phyloP scores from a whole-genome alignment of 2,113 vertebrate genomes.

The Hemicordylus capensis region DNA sequence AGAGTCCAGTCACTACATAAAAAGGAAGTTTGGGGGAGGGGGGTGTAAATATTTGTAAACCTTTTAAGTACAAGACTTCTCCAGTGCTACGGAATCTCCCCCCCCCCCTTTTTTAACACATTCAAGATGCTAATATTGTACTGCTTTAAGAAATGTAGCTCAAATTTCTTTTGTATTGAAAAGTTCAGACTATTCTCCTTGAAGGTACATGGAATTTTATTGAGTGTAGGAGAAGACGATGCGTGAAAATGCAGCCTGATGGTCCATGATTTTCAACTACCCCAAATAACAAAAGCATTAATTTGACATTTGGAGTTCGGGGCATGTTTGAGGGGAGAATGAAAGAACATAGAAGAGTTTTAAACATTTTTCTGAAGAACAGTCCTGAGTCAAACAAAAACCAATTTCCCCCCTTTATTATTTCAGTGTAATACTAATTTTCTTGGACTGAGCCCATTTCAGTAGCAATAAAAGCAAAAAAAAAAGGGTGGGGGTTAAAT shows the following conservation, averaged over 20 bases:
- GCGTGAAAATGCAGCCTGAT: slow-evolving; percentile 43
- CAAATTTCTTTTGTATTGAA: slow-evolving; percentile 45
- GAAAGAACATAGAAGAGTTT: neutral
- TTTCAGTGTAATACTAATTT: neutral
- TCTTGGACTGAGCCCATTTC: neutral
- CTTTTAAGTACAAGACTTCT: slow-evolving; percentile 61
- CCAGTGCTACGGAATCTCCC: slow-evolving; percentile 62
- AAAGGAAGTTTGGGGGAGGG: slow-evolving; percentile 59
- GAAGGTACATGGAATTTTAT: slow-evolving; percentile 32
- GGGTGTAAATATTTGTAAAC: slow-evolving; percentile 70
- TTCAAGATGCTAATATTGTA: slow-evolving; percentile 39
- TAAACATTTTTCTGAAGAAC: neutral
- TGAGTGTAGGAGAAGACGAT: slow-evolving; percentile 21
- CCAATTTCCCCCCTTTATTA: neutral
- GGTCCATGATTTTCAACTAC: slow-evolving; percentile 39
- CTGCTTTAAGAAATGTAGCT: neutral
- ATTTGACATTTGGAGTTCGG: neutral
- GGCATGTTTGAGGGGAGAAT: neutral
- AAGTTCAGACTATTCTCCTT: slow-evolving; percentile 43
- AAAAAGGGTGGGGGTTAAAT: too few relatives aligned
- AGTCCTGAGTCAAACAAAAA: neutral
- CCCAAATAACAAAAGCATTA: slow-evolving; percentile 31
- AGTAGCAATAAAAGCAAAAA: slow-evolving; percentile 9
- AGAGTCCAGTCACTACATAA: slow-evolving; percentile 36
- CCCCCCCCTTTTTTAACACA: slow-evolving; percentile 37